Evolutionary conservation across 1,140 invertebrate species (phyloP), one percentile per base, ranked within the genome.

Genomic region (Medauroidea extradentata): DNA sequence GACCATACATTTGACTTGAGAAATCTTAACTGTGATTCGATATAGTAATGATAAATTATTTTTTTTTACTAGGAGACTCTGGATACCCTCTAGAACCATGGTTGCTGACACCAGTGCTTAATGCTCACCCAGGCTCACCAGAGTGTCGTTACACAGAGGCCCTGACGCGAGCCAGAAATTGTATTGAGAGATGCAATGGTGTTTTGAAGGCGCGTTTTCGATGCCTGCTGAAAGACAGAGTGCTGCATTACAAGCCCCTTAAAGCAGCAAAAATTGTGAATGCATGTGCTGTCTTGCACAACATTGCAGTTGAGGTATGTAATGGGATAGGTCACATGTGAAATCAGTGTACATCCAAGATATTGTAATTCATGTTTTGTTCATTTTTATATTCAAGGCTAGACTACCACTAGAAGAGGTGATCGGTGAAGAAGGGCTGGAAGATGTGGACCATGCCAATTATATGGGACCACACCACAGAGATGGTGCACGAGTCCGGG

Each of bases 161-260:
- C 4, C 24, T 7, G 3, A 60, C 29, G 42, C 59, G 43, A 46
- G 13, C 3, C 5, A 51, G 49, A 2, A 56, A 63, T 11, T 66
- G 62, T 7, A 63, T 68, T 11, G 66, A 67, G 67, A 53, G 64
- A 4, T 63, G 61, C 51, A 68, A 69, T 61, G 67, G 66, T 9
- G 46, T 71, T 27, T 60, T 70, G 29, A 70, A 70, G 57, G 60
- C 59, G 39, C 53, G 68, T 21, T 71, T 69, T 63, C 43, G 65
- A 7, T 70, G 68, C 27, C 54, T 70, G 13, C 57, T 65, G 39
- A 66, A 65, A 27, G 61, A 71, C 29, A 56, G 67, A 19, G 59
- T 65, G 16, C 42, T 71, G 8, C 66, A 65, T 51, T 71, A 71
- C 44, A 11, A 29, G 9, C 69, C 69, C n/a, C 42, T 53, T 24